Evolutionary conservation across 2,888 invertebrate genomes (phyloP), one percentile per base, ranked within the genome.

Genomic region (Agrochola lychnidis): DNA sequence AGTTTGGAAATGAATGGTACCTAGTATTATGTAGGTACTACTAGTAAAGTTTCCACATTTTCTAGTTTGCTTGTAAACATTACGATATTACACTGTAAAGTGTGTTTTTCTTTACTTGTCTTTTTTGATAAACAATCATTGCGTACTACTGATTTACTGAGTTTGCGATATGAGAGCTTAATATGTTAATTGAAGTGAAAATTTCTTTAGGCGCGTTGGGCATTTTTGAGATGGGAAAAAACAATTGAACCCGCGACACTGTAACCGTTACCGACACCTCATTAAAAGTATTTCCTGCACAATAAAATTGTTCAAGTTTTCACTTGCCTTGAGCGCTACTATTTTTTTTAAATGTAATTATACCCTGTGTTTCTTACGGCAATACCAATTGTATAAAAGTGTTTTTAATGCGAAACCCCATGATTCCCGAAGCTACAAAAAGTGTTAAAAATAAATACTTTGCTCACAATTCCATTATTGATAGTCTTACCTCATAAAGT

Each of bases 1-100:
- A 16, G 73, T 81, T 82, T 74, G 53, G 66, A 74, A 81, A 68
- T 74, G 73, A 83, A 74, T 83, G 76, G 78, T 48, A 66, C 12
- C 61, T 45, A 70, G 56, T 63, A n/a, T 63, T 30, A 36, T 42
- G 48, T 48, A 6, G 53, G 66, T 57, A 75, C 40, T 61, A 75
- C 4, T 48, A n/a, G 40, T 81, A 67, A 30, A 51, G 51, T 51
- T 51, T 51, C 57, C 63, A 68, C 57, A 78, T 78, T n/a, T 53
- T 63, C 25, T 40, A 45, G 9, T 61, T 12, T 30, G 36, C 51
- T 53, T 10, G 53, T 78, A 66, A 62, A 81, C 76, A 66, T 81
- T 59, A 9, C 40, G 4, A 48, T 56, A 36, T 48, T 10, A 57
- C 7, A 40, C 16, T 22, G 25, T 45, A 61, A 30, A 53, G n/a